phyloP scores from a whole-genome alignment of 1,140 invertebrate genomes.

The Araneus ventricosus region DNA sequence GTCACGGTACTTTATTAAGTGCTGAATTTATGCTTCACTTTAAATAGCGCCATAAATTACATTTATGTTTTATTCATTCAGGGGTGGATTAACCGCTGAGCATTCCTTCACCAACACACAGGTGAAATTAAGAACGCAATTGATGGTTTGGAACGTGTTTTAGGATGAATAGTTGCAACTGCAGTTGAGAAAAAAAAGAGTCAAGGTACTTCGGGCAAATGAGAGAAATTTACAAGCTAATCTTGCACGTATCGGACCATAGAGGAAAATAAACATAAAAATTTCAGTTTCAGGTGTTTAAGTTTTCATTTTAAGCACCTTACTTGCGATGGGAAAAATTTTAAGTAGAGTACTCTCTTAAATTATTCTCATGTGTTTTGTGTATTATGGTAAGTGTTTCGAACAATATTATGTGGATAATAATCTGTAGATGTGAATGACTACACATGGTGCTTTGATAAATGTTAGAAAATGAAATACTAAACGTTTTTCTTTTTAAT shows the following conservation, averaged over 20 bases:
- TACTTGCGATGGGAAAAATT: too few species aligned
- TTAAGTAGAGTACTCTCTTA: too few species aligned
- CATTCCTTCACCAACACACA: neutral
- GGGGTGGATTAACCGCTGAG: neutral
- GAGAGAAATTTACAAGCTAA: neutral
- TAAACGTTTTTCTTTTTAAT: too few species aligned
- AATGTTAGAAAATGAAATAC: too few species aligned
- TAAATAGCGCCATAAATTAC: slow-evolving; percentile 57
- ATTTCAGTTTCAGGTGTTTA: neutral
- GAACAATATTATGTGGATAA: too few species aligned
- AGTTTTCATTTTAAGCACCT: too few species aligned
- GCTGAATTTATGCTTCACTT: slow-evolving; percentile 57
- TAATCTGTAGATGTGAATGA: too few species aligned
- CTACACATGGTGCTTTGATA: too few species aligned
- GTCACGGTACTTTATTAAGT: slow-evolving; percentile 53
- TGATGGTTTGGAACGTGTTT: slow-evolving; percentile 32
- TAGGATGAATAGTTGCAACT: slow-evolving; percentile 16
- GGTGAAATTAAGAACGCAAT: slow-evolving; percentile 29
- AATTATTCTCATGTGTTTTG: too few species aligned
- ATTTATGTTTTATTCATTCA: slow-evolving; percentile 63
- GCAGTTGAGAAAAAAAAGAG: neutral
- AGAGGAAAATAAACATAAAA: neutral
- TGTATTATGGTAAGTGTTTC: too few species aligned
- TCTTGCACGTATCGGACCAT: neutral
- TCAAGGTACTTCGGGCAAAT: neutral